Percentiles rank a stretch among this genome's conserved stretches.
Conservation (phyloP, 37 sponge, comb jelly and placozoan genomes). For the Chondrilla cf. caribensis region DNA sequence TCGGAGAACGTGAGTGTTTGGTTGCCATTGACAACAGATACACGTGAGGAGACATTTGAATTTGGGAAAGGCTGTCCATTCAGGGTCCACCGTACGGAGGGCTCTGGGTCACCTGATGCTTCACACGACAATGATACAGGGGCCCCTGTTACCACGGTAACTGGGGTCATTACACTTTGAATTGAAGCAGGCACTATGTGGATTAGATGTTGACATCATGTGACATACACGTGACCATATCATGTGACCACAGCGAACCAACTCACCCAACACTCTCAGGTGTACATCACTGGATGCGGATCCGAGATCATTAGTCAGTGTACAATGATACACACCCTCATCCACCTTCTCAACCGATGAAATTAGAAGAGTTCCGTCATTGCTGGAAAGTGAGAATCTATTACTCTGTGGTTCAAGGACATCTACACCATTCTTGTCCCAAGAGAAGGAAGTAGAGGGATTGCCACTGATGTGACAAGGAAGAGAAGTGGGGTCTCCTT, state of each 20-base stretch:
- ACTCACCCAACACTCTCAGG: not conserved
- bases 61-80: not conserved
- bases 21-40: conserved; percentile 23
- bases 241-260: not conserved
- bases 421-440: conserved; percentile 30
- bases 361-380: not conserved
- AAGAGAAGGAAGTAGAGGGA: conserved; percentile 41
- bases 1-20: not conserved
- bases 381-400: not conserved
- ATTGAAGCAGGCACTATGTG: conserved; percentile 2
- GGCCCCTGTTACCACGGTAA: conserved; percentile 31
- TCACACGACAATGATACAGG: conserved; percentile 26
- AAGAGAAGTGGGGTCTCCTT: conserved; percentile 35
- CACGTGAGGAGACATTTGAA: not conserved
- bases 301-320: not conserved
- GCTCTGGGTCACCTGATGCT: conserved; percentile 58
- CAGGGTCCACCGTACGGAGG: not conserved
- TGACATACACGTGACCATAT: not conserved
- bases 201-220: not conserved
- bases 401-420: not conserved
- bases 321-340: not conserved
- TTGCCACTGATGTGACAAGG: conserved; percentile 47
- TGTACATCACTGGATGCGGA: not conserved
- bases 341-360: not conserved
- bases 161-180: not conserved